Percentiles rank a stretch among this genome's conserved stretches.
phyloP scores from a whole-genome alignment of 2,888 invertebrate species.

The Rhaphigaster nebulosa region DNA sequence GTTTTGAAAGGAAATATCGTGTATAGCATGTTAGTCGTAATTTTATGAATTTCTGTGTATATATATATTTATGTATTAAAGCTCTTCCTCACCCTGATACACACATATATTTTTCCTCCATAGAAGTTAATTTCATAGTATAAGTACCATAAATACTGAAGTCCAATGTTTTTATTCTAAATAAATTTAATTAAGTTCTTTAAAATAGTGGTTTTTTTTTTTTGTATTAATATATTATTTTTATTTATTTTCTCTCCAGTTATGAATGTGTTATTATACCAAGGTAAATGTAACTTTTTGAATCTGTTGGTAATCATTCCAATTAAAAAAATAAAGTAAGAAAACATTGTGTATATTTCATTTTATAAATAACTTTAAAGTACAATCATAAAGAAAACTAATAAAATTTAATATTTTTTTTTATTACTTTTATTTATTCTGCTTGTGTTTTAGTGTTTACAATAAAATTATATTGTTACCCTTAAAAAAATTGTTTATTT shows the following conservation, averaged over 20 bases:
- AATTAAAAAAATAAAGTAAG: background rate
- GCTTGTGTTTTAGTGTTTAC: background rate
- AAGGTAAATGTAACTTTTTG: background rate
- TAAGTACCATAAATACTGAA: background rate
- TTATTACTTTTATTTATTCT: slow-evolving; percentile 3
- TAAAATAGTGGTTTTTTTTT: background rate
- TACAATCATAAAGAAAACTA: background rate
- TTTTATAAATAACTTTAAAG: background rate
- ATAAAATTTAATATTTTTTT: background rate
- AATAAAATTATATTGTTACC: background rate
- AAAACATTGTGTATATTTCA: background rate
- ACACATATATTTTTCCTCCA: background rate
- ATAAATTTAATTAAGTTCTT: background rate
- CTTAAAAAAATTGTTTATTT: background rate
- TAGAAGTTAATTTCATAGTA: background rate
- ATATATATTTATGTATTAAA: slow-evolving; percentile 22
- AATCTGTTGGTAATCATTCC: background rate
- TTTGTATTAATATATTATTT: background rate
- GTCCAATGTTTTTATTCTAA: background rate
- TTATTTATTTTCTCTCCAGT: background rate
- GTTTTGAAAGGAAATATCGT: background rate
- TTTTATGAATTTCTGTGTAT: background rate
- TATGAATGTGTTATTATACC: background rate
- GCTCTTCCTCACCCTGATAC: too few relatives aligned
- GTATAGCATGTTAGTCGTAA: background rate